Evolutionary conservation across 2,888 invertebrate genomes (phyloP), one percentile per base, ranked within the genome.

Genomic region (Lathronympha strigana): DNA sequence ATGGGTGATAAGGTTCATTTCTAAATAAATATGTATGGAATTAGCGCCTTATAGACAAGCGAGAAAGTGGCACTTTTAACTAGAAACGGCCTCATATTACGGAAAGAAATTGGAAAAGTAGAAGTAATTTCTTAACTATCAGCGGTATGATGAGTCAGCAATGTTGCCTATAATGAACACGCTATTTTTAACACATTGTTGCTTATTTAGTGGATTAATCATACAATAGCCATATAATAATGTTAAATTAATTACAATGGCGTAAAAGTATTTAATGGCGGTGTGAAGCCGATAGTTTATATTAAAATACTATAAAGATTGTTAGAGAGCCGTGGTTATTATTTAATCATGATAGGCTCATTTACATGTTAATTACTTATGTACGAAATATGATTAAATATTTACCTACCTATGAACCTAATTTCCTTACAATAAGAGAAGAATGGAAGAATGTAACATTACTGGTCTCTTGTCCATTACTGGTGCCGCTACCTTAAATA

Each of bases 141-240:
- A 47, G 13, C 43, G 43, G 38, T 55, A 49, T 38, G n/a, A 33
- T 66, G 66, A 66, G 47, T 66, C 61, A 23, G 61, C 66, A 21
- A 5, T 5, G 4, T 36, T 40, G 25, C 17, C 13, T 53, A 36
- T 54, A 63, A 63, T 60, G 64, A 47, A 17, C 25, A 31, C 28
- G 60, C 47, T 61, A 61, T 61, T 40, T 47, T 61, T 66, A 36
- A 31, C 66, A 66, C 54, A 66, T 61, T 61, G 53, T 60, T 60
- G 36, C 28, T 45, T 45, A 57, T 45, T 45, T 53, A 36, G 51
- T 64, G 43, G 25, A 60, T 64, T 53, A 58, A n/a, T 19, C 33
- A 23, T 51, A 51, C n/a, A 28, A 51, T 31, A 31, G 51, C 58
- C 17, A n/a, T 19, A 36, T 45, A 49, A 63, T 43, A 38, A 50